Evolutionary conservation across 2,888 invertebrate genomes (phyloP).

Genomic region (Matsumyia berberina): DNA sequence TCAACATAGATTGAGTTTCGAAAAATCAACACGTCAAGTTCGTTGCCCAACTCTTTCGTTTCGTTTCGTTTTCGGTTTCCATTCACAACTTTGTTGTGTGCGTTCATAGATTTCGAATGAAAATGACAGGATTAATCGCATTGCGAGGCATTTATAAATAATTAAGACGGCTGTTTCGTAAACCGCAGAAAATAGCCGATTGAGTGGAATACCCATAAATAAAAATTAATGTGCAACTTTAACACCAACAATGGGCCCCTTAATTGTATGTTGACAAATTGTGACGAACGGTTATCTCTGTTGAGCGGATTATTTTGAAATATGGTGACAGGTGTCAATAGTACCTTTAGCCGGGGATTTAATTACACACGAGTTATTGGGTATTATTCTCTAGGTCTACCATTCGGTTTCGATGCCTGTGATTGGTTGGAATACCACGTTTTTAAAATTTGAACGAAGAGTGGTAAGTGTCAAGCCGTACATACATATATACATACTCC

Average conservation of each 20-base stretch:
- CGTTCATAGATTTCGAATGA: neutral
- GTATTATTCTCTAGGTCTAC: too few species aligned
- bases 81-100: constrained; percentile 8
- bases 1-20: constrained; percentile 1
- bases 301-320: constrained; percentile 36
- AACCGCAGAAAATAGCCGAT: too few species aligned
- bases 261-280: constrained; percentile 5
- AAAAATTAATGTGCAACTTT: constrained; percentile 20
- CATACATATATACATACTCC: too few species aligned
- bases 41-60: constrained; percentile 46
- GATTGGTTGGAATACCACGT: too few species aligned
- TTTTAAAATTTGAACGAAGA: too few species aligned
- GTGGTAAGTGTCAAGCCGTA: too few species aligned
- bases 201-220: constrained; percentile 7
- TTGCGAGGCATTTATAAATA: constrained; percentile 4
- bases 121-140: neutral
- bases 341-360: neutral
- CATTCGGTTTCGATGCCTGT: too few species aligned
- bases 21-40: constrained; percentile 30
- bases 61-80: neutral
- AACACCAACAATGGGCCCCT: neutral
- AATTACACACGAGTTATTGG: too few species aligned
- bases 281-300: neutral
- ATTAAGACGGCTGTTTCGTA: constrained; percentile 1
- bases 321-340: constrained; percentile 15